Conservation (phyloP, 1,140 invertebrate genomes). For the Scaptomyza graminum region DNA sequence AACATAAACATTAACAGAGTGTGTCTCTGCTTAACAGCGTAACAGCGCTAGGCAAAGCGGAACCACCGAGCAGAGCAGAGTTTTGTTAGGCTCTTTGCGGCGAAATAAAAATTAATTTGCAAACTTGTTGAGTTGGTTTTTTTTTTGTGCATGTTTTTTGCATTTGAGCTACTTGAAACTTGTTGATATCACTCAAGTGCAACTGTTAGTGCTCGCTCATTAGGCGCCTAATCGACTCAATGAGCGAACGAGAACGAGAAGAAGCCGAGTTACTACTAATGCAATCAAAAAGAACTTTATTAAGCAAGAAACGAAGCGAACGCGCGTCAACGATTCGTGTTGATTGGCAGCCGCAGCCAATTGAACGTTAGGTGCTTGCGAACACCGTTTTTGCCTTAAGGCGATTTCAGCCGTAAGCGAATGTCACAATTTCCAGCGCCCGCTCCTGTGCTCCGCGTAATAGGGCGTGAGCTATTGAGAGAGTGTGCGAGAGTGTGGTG, state of each 20-base stretch:
- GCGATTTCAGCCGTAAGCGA: conserved; percentile 17
- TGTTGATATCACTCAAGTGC: conserved; percentile 35
- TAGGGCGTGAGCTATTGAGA: conserved; percentile 9
- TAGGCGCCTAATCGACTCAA: conserved; percentile 64
- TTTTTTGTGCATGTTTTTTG: neutral
- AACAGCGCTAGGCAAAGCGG: neutral
- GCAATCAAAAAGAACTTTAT: neutral
- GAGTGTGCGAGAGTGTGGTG: conserved; percentile 8
- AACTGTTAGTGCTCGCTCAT: conserved; percentile 61
- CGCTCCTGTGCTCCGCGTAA: neutral
- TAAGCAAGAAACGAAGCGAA: conserved; percentile 15
- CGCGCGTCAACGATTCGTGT: conserved; percentile 30
- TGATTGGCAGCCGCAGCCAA: conserved; percentile 62
- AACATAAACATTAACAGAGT: neutral
- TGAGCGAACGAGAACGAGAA: conserved; percentile 12
- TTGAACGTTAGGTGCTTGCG: conserved; percentile 38
- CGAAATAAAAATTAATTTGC: conserved; percentile 5
- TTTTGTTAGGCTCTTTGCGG: neutral
- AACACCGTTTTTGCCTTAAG: neutral
- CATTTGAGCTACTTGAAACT: conserved; percentile 16
- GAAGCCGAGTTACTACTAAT: neutral
- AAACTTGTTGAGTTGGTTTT: conserved; percentile 32
- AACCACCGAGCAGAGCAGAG: too few relatives aligned
- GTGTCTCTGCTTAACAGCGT: too few relatives aligned
- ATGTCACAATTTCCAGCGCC: neutral